Evolutionary conservation across 2,888 invertebrate genomes (phyloP), one percentile per base, ranked within the genome.

Genomic region (Fragum sueziense): DNA sequence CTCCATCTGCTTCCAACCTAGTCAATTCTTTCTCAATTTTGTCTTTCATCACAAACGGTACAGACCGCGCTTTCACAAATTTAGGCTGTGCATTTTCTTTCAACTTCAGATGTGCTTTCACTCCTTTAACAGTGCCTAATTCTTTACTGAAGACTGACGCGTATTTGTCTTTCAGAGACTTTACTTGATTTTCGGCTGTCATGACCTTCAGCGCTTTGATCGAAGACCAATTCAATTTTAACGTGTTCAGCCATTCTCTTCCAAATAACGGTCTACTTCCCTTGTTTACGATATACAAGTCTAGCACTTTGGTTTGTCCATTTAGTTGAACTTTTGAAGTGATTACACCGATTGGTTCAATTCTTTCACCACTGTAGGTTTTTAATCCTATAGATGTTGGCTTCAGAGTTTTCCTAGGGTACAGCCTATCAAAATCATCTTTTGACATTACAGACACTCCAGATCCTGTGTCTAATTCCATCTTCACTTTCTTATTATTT

Each of bases 401-500:
- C n/a, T n/a, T n/a, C n/a, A n/a, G n/a, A n/a, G n/a, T n/a, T n/a
- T n/a, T n/a, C n/a, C n/a, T n/a, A n/a, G n/a, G n/a, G n/a, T n/a
- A n/a, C n/a, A n/a, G n/a, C n/a, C n/a, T n/a, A n/a, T n/a, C n/a
- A n/a, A n/a, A n/a, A n/a, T n/a, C n/a, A n/a, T n/a, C n/a, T n/a
- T n/a, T n/a, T n/a, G n/a, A n/a, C n/a, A n/a, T n/a, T n/a, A n/a
- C n/a, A n/a, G n/a, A n/a, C n/a, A n/a, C n/a, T n/a, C n/a, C 84
- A 22, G 84, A 54, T 0, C 84, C 86, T n/a, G 82, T 86, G 51
- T 84, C 85, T 6, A 86, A 34, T 74, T 86, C 84, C 84, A 82
- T 85, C 14, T 68, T 68, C 0, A 79, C 1, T 4, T 17, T 0
- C 47, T 61, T 67, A 0, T 77, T 79, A 37, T 84, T 79, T n/a